phyloP scores from a whole-genome alignment of 2,888 invertebrate species.

The Sussaba pulchella region DNA sequence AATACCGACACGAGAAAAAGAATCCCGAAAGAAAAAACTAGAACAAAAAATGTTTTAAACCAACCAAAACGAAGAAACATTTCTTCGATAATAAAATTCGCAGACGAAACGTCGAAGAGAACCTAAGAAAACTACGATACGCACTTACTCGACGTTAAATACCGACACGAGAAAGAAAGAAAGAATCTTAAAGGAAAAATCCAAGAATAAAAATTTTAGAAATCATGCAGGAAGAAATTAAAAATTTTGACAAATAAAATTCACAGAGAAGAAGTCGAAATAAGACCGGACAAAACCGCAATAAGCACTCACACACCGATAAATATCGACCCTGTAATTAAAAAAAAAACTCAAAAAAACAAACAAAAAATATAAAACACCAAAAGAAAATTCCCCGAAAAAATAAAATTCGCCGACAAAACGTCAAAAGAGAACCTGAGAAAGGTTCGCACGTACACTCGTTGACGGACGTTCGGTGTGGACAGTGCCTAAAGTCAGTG shows the following conservation, averaged over 20 bases:
- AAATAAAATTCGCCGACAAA: not conserved
- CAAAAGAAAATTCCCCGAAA: not conserved
- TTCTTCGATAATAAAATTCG: not conserved
- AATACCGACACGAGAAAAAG: slow-evolving; percentile 39
- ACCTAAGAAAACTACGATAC: too few relatives aligned
- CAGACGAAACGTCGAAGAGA: slow-evolving; percentile 4
- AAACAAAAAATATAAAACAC: slow-evolving; percentile 12
- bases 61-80: not conserved
- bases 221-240: too few relatives aligned
- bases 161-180: too few relatives aligned
- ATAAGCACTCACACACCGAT: not conserved
- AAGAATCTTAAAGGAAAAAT: too few relatives aligned
- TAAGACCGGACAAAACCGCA: not conserved
- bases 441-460: slow-evolving; percentile 40
- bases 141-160: too few relatives aligned
- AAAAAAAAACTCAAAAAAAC: not conserved
- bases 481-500: slow-evolving; percentile 22
- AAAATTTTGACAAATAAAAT: too few relatives aligned
- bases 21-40: slow-evolving; percentile 18
- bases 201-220: too few relatives aligned
- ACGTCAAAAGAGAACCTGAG: slow-evolving; percentile 33
- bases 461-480: slow-evolving; percentile 9
- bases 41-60: slow-evolving; percentile 36
- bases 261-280: too few relatives aligned
- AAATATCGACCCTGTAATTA: too few relatives aligned